phyloP scores from a whole-genome alignment of 2,888 invertebrate species.

The Machimus atricapillus region DNA sequence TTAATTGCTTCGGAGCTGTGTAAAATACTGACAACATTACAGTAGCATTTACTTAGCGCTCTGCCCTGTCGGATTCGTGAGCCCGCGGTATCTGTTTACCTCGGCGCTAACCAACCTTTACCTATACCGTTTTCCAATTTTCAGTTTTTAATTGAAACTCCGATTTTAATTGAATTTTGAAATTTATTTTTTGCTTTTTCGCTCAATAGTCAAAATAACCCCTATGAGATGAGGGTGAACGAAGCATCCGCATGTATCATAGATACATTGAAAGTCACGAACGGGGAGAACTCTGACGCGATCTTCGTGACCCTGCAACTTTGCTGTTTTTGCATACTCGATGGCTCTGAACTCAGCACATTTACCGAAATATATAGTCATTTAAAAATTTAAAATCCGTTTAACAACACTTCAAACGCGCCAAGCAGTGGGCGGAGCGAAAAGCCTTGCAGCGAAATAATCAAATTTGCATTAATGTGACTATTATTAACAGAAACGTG shows the following conservation, averaged over 20 bases:
- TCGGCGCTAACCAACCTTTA: neutral
- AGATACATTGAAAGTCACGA: neutral
- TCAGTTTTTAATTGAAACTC: conserved; percentile 35
- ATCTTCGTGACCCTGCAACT: neutral
- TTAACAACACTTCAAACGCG: neutral
- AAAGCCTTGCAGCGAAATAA: neutral
- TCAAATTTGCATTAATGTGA: neutral
- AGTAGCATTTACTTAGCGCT: neutral
- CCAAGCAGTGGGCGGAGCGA: neutral
- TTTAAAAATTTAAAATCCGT: neutral
- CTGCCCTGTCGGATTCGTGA: neutral
- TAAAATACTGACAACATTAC: conserved; percentile 6
- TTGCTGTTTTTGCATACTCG: neutral
- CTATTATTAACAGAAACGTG: neutral
- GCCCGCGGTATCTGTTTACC: conserved; percentile 10
- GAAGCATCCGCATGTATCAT: neutral
- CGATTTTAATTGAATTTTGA: conserved; percentile 35
- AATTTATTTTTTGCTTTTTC: conserved; percentile 20
- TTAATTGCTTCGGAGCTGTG: neutral
- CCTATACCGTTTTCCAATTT: conserved; percentile 25
- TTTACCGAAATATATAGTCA: neutral
- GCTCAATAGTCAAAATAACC: neutral
- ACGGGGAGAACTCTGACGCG: neutral
- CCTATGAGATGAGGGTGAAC: neutral
- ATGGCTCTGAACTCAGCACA: neutral